These are phyloP conservation scores for Suncus etruscus DNA, from an alignment of 2,113 vertebrate genomes.

Conservation along the genomic window DNA sequence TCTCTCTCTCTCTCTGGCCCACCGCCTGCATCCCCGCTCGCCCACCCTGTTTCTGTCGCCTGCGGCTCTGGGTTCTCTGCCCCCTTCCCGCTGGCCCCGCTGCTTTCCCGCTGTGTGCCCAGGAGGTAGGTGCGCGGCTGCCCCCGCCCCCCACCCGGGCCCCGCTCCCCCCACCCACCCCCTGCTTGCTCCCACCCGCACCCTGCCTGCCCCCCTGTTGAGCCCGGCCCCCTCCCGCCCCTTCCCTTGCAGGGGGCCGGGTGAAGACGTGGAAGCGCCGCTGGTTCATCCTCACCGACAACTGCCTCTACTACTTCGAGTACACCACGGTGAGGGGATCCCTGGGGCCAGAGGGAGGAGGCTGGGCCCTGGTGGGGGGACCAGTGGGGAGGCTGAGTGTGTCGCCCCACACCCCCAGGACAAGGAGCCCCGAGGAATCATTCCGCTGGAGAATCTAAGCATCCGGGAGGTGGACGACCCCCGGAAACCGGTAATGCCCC, in stretches of 20 bases:
- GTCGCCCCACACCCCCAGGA: conserved; percentile 69
- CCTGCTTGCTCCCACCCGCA: conserved; percentile 25
- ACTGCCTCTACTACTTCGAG: conserved; percentile 97
- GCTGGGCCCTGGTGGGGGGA: neutral
- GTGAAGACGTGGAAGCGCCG: conserved; percentile 97
- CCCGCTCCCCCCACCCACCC: neutral
- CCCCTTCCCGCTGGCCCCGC: conserved; percentile 82
- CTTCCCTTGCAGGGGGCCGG: conserved; percentile 91
- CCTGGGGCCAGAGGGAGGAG: neutral
- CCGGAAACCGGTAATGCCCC: conserved; percentile 84
- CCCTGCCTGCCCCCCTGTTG: conserved; percentile 62
- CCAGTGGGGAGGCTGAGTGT: neutral
- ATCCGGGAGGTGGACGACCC: conserved; percentile 96
- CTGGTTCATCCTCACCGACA: conserved; percentile 97
- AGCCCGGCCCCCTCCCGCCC: conserved; percentile 80
- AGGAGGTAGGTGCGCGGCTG: conserved; percentile 84
- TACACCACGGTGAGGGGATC: conserved; percentile 93
- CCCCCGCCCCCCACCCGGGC: neutral
- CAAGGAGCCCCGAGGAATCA: conserved; percentile 89
- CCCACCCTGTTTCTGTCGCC: conserved; percentile 65
- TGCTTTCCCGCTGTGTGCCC: conserved; percentile 86
- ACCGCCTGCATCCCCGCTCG: conserved; percentile 37
- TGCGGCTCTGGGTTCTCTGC: conserved; percentile 71
- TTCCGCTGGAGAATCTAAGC: conserved; percentile 95
- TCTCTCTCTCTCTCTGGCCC: neutral